Evolutionary conservation across 2,113 vertebrate species (phyloP), one percentile per base, ranked within the genome.

Genomic region (Brachypodius melanocephalos): DNA sequence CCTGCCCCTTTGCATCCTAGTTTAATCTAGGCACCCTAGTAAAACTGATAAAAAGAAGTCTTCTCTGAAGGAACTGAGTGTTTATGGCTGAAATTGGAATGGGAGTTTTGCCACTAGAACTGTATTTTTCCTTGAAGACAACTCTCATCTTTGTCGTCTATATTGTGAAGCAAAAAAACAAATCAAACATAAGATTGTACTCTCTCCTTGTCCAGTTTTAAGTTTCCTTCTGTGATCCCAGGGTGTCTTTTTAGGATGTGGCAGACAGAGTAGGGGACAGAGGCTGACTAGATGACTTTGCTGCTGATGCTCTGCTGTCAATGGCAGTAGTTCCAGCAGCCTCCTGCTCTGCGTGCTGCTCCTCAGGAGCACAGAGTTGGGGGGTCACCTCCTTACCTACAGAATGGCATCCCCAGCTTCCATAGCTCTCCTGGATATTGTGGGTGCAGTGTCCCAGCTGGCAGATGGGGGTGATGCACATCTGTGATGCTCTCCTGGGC

Each of bases 101-200:
- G 24, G 34, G 20, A 40, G 6, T 67, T 94, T 73, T 91, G 28
- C n/a, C 3, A 8, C 12, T 25, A 17, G 49, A 49, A 48, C 40
- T 55, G 0, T 29, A 8, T 86, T 84, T 86, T 57, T 32, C 6
- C 22, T 66, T 32, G 26, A 34, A 48, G 46, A 32, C 10, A 66
- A 0, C 8, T 88, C n/a, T 36, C 0, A 0, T 6, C 54, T 88
- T 73, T 86, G 4, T 54, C 29, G 14, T 66, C 48, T 31, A 0
- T 63, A 16, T 18, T 20, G 24, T 20, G 28, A 85, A 69, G 46
- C 13, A 90, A 40, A 40, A 75, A 76, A 85, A 2, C 16, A 34
- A 71, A 66, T 55, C 5, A 16, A 10, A 11, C 10, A 15, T 55
- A 32, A 34, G 65, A 51, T 4, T 14, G 12, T n/a, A 2, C 11